These are phyloP conservation scores for Merops nubicus DNA, from an alignment of 2,113 vertebrate species.

Conservation along the genomic window DNA sequence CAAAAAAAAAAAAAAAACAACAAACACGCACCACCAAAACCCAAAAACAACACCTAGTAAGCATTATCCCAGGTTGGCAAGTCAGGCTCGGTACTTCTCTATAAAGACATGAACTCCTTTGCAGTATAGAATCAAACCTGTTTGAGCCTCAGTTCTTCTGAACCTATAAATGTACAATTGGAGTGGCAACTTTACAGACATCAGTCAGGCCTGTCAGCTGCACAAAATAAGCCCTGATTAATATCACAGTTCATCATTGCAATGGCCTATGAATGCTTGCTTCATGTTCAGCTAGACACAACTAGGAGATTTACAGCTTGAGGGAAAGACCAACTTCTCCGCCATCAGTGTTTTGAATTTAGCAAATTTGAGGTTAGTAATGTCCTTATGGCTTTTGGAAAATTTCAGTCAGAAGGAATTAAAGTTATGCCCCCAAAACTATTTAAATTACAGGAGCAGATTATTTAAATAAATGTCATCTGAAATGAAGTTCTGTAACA, in stretches of 20 bases:
- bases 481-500: background rate
- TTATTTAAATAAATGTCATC: background rate
- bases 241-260: background rate
- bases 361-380: background rate
- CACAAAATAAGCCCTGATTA: background rate
- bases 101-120: background rate
- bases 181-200: background rate
- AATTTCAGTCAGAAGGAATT: background rate
- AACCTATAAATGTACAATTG: no score
- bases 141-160: background rate
- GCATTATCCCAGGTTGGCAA: background rate
- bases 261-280: background rate
- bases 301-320: background rate
- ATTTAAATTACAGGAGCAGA: background rate
- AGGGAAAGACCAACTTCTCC: background rate
- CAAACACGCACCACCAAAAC: background rate
- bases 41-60: background rate
- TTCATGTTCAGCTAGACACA: background rate
- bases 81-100: background rate
- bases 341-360: background rate
- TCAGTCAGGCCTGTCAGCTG: background rate
- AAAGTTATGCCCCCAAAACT: background rate
- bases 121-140: background rate
- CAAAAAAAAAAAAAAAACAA: background rate
- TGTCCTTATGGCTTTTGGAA: background rate